phyloP scores from a whole-genome alignment of 1,140 invertebrate genomes.

The Centruroides vittatus region DNA sequence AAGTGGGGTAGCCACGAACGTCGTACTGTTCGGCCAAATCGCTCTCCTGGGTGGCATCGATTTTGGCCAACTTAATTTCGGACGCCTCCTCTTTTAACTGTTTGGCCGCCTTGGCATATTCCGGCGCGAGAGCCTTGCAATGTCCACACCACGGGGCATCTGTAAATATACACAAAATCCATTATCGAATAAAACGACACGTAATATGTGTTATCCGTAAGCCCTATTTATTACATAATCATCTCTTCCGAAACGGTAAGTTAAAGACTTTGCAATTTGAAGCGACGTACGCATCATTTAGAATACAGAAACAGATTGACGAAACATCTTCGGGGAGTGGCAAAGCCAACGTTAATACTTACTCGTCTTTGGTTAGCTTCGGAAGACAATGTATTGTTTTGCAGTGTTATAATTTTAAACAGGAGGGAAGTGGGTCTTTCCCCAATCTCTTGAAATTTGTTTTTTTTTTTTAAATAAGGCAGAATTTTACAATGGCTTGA shows the following conservation, averaged over 20 bases:
- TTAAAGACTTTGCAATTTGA: too few relatives aligned
- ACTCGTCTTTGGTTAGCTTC: too few relatives aligned
- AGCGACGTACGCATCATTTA: too few relatives aligned
- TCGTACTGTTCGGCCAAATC: constrained; percentile 23
- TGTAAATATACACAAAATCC: constrained; percentile 27
- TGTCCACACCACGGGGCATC: constrained; percentile 99
- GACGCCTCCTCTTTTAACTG: constrained; percentile 58
- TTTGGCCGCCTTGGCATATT: constrained; percentile 89
- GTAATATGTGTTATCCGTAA: neutral
- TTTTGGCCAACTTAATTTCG: constrained; percentile 47
- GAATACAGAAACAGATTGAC: too few relatives aligned
- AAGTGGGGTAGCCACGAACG: constrained; percentile 26
- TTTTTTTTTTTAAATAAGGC: too few relatives aligned
- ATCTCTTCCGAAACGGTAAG: neutral
- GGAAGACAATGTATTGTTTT: too few relatives aligned
- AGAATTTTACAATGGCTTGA: too few relatives aligned
- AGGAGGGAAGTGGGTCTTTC: too few relatives aligned
- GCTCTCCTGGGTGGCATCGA: constrained; percentile 24
- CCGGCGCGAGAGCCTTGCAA: constrained; percentile 90
- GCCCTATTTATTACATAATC: constrained; percentile 4
- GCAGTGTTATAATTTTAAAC: too few relatives aligned
- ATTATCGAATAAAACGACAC: neutral
- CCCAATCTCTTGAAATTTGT: too few relatives aligned
- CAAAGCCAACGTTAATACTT: too few relatives aligned
- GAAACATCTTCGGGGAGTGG: too few relatives aligned